phyloP scores from a whole-genome alignment of 1,140 invertebrate species.

The Glossosoma conforme region DNA sequence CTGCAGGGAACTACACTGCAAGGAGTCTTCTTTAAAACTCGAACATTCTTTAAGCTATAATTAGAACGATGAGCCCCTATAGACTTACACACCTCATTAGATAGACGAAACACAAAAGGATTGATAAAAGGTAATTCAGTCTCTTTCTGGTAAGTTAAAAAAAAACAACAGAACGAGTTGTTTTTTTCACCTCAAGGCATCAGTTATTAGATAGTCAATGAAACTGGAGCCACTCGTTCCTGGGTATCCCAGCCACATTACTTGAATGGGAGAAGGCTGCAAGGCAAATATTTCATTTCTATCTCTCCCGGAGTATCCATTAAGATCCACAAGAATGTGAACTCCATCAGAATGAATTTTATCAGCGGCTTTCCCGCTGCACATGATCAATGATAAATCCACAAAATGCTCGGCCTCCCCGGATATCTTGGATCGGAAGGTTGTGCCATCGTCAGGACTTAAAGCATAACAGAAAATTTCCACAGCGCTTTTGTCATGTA shows the following conservation, averaged over 20 bases:
- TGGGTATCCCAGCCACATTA: slow-evolving; percentile 99
- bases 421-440: slow-evolving; percentile 93
- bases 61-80: slow-evolving; percentile 96
- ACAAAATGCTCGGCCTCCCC: slow-evolving; percentile 94
- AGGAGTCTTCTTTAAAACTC: slow-evolving; percentile 78
- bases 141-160: too few species aligned
- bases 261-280: slow-evolving; percentile 89
- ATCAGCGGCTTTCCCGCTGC: slow-evolving; percentile 96
- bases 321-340: slow-evolving; percentile 98
- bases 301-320: slow-evolving; percentile 99
- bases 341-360: slow-evolving; percentile 91
- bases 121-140: too few species aligned
- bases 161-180: too few species aligned
- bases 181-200: too few species aligned
- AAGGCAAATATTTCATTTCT: slow-evolving; percentile 98
- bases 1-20: slow-evolving; percentile 74
- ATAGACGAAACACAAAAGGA: slow-evolving; percentile 98
- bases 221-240: slow-evolving; percentile 96
- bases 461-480: slow-evolving; percentile 98
- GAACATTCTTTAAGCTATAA: slow-evolving; percentile 94
- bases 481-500: slow-evolving; percentile 79
- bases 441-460: slow-evolving; percentile 94
- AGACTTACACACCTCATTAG: slow-evolving; percentile 88
- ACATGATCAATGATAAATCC: slow-evolving; percentile 86
- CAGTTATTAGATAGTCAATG: slow-evolving; percentile 99